Evolutionary conservation across 2,888 invertebrate genomes (phyloP), one percentile per base, ranked within the genome.

Genomic region (Alloplasta piceator): DNA sequence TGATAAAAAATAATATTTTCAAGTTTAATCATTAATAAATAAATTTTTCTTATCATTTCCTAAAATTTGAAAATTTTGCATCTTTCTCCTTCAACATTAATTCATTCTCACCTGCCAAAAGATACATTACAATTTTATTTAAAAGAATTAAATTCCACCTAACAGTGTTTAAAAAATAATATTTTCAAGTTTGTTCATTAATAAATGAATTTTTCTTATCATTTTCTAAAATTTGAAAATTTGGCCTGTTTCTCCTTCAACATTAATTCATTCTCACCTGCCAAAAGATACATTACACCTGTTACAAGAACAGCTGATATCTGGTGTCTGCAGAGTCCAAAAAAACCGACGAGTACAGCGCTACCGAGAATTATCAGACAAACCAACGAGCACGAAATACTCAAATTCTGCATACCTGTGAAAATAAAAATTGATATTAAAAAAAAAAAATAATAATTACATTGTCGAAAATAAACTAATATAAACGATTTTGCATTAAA

Each of bases 381-480:
- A 5, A 98, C 98, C 86, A 98, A 94, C 61, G 98, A 97, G 92
- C 98, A 98, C 9, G 98, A 98, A 92, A 98, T 98, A 76, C 98
- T 98, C 84, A 98, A 93, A 93, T 98, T 98, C 93, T 98, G 98
- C 97, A 98, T 98, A 89, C 98, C 98, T 98, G 92, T 84, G 16
- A 56, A 60, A 12, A 36, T 41, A 12, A 50, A 52, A 41, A 50
- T 36, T 10, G 1, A 26, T 26, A 26, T 26, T 26, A 26, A 26
- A 26, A 26, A 26, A 26, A 26, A 26, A n/a, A n/a, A n/a, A n/a
- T n/a, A n/a, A n/a, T n/a, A n/a, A n/a, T n/a, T n/a, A n/a, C n/a
- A n/a, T n/a, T n/a, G n/a, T n/a, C n/a, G n/a, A n/a, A n/a, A n/a
- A n/a, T n/a, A n/a, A n/a, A n/a, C n/a, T n/a, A n/a, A n/a, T n/a